Evolutionary conservation across 2,888 invertebrate genomes (phyloP).

Genomic region (Hololepta plana): DNA sequence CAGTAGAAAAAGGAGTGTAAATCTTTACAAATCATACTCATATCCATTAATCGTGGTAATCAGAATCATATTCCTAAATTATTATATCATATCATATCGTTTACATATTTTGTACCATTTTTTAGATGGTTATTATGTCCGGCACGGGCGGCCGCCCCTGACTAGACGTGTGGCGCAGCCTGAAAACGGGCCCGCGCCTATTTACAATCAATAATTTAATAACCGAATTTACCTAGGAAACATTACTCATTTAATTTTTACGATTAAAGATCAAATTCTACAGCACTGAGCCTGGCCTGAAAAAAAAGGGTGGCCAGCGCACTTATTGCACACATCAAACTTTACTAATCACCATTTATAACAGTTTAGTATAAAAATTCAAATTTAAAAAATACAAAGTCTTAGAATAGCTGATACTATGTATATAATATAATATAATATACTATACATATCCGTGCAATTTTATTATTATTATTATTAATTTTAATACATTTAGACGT

Average conservation of each 20-base stretch:
- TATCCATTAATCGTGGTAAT: no score
- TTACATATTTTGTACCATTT: constrained; percentile 26
- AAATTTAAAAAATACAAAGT: constrained; percentile 33
- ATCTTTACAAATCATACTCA: constrained; percentile 29
- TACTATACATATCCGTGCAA: constrained; percentile 30
- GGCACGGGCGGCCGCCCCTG: no score
- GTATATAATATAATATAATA: constrained; percentile 19
- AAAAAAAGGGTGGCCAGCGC: constrained; percentile 17
- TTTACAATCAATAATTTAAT: constrained; percentile 16
- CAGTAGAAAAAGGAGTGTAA: constrained; percentile 31
- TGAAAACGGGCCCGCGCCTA: constrained; percentile 22
- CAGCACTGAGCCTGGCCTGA: constrained; percentile 17
- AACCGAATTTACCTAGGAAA: constrained; percentile 25
- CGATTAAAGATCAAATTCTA: no score
- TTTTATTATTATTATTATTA: constrained; percentile 18
- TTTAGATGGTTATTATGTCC: constrained; percentile 22
- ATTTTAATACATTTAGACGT: constrained; percentile 23
- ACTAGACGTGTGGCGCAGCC: not conserved
- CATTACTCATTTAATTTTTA: constrained; percentile 16
- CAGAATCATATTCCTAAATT: no score
- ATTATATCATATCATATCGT: constrained; percentile 4
- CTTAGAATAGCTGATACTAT: constrained; percentile 30
- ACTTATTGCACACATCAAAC: constrained; percentile 30
- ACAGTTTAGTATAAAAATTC: constrained; percentile 33
- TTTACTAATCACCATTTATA: constrained; percentile 29